A percentile compares a stretch with the other conserved stretches of the same genome.
Evolutionary conservation across 2,888 invertebrate genomes (phyloP).

Genomic region (Pandemis cinnamomeana): DNA sequence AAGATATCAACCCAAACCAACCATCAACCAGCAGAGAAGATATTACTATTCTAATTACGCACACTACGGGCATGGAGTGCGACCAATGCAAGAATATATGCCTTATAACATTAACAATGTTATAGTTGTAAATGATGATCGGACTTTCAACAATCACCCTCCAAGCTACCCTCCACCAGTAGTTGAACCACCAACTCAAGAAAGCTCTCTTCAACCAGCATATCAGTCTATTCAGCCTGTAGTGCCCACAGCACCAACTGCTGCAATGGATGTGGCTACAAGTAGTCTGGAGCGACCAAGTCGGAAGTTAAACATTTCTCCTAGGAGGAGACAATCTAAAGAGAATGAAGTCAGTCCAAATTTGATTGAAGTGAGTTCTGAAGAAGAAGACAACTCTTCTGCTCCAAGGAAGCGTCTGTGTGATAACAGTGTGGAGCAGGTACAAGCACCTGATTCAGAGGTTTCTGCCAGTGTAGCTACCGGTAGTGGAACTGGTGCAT

Average conservation of each 20-base stretch:
- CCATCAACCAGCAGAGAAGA: constrained; percentile 55
- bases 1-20: constrained; percentile 75
- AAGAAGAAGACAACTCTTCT: constrained; percentile 74
- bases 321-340: constrained; percentile 72
- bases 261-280: constrained; percentile 45
- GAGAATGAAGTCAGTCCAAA: constrained; percentile 66
- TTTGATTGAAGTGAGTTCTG: constrained; percentile 80
- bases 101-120: constrained; percentile 66
- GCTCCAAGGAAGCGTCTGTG: constrained; percentile 64
- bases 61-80: constrained; percentile 54
- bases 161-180: constrained; percentile 59
- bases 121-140: constrained; percentile 63
- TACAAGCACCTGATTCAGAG: constrained; percentile 40
- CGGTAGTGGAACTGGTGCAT: constrained; percentile 45
- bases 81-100: constrained; percentile 59
- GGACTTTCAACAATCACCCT: constrained; percentile 60
- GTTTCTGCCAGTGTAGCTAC: constrained; percentile 43
- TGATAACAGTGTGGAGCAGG: constrained; percentile 55
- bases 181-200: constrained; percentile 49
- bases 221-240: constrained; percentile 54
- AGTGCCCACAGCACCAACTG: constrained; percentile 43
- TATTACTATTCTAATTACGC: constrained; percentile 68
- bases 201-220: constrained; percentile 48
- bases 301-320: constrained; percentile 76
- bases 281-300: constrained; percentile 72